Percentiles rank a stretch among this genome's conserved stretches.
Evolutionary conservation across 2,113 vertebrate species (phyloP).

Genomic region (Mesitornis unicolor): DNA sequence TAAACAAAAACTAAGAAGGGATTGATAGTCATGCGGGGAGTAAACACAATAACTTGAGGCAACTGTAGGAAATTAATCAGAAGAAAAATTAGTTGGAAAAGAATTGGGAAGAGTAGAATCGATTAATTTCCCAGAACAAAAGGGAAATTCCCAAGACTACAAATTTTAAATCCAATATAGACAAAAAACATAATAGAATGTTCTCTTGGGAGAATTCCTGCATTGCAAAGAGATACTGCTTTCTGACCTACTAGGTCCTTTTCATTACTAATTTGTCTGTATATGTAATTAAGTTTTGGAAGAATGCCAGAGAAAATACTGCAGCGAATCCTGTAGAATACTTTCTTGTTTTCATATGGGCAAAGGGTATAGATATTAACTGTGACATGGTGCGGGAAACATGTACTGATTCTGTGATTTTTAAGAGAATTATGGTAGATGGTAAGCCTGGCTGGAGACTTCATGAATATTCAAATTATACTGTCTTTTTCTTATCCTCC

Average conservation of each 20-base stretch:
- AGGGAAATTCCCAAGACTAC: slow-evolving; percentile 6
- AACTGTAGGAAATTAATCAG: slow-evolving; percentile 41
- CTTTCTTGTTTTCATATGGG: background rate
- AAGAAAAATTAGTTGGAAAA: slow-evolving; percentile 32
- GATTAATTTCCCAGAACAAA: slow-evolving; percentile 45
- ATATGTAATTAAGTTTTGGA: slow-evolving; percentile 24
- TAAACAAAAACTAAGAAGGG: slow-evolving; percentile 36
- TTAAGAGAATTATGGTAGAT: background rate
- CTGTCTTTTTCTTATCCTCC: background rate
- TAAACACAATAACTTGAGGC: slow-evolving; percentile 45
- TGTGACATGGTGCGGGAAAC: background rate
- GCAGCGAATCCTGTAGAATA: background rate
- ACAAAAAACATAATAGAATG: background rate
- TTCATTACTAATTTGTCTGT: background rate
- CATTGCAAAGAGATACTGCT: background rate
- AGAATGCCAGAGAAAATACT: background rate
- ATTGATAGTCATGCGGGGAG: slow-evolving; percentile 42
- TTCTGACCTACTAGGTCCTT: background rate
- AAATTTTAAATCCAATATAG: background rate
- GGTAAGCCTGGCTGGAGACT: background rate
- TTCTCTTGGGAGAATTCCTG: background rate
- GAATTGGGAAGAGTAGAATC: background rate
- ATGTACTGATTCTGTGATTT: background rate
- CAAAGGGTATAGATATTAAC: background rate
- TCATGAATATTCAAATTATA: slow-evolving; percentile 58